Percentiles rank a stretch among this genome's conserved stretches.
Evolutionary conservation across 2,888 invertebrate species (phyloP).

Genomic region (Germaria angustata): DNA sequence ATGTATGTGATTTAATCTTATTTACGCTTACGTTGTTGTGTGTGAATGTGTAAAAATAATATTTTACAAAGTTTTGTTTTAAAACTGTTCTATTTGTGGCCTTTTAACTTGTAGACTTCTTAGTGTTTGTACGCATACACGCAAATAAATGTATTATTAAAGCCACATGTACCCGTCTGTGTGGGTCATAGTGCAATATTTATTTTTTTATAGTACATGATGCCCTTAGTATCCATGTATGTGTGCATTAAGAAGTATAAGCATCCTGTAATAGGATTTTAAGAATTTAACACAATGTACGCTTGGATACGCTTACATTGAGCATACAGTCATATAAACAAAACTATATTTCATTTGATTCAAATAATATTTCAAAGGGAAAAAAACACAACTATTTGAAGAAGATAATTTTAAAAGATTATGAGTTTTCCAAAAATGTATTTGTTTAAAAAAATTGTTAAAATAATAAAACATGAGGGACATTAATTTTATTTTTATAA

Average conservation of each 20-base stretch:
- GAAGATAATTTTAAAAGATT: slow-evolving; percentile 44
- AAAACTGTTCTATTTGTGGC: slow-evolving; percentile 50
- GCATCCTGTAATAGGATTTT: slow-evolving; percentile 55
- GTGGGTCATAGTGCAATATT: slow-evolving; percentile 34
- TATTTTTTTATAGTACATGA: slow-evolving; percentile 26
- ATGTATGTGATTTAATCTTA: slow-evolving; percentile 3
- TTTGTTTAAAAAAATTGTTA: too few relatives aligned
- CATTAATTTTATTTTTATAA: too few relatives aligned
- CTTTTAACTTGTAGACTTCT: slow-evolving; percentile 57
- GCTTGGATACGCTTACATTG: slow-evolving; percentile 2
- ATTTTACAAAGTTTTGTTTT: slow-evolving; percentile 51
- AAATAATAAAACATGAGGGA: not conserved
- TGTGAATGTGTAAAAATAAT: slow-evolving; percentile 1
- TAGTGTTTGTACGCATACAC: not conserved
- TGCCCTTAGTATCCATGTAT: too few relatives aligned
- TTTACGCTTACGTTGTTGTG: not conserved
- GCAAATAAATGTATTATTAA: slow-evolving; percentile 5
- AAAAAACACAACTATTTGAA: not conserved
- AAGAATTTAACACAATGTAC: slow-evolving; percentile 49
- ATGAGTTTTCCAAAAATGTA: slow-evolving; percentile 5
- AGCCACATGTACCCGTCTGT: slow-evolving; percentile 11
- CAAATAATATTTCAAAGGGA: slow-evolving; percentile 38
- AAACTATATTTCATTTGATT: slow-evolving; percentile 39
- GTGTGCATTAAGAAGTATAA: slow-evolving; percentile 16
- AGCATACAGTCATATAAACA: not conserved